Conservation (phyloP, 37 sponge, comb jelly and placozoan genomes). For the Eunapius fragilis region DNA sequence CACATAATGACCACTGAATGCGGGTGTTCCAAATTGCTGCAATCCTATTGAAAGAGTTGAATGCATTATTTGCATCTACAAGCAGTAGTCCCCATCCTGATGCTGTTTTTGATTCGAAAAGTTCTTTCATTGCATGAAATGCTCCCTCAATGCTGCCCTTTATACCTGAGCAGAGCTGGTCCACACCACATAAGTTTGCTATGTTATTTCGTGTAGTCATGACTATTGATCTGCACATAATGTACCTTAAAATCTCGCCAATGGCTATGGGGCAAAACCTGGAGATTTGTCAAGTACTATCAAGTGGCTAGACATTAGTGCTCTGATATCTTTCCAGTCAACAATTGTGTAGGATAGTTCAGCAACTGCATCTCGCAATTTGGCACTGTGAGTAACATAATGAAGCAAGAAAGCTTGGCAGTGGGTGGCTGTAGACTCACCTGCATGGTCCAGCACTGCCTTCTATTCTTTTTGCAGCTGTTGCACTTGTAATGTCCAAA, state of each 20-base stretch:
- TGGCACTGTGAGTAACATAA: conserved; percentile 21
- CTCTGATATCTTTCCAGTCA: neutral
- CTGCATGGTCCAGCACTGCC: conserved; percentile 38
- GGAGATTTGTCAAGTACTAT: conserved; percentile 15
- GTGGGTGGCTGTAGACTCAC: conserved; percentile 13
- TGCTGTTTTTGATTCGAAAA: conserved; percentile 29
- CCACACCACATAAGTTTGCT: conserved; percentile 16
- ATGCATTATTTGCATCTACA: conserved; percentile 32
- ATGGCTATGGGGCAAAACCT: conserved; percentile 27
- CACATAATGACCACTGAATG: conserved; percentile 29
- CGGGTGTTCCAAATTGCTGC: conserved; percentile 20
- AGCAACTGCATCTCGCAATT: conserved; percentile 25
- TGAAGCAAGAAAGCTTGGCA: conserved; percentile 25
- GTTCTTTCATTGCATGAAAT: conserved; percentile 35
- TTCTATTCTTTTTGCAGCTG: conserved; percentile 7
- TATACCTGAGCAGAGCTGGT: conserved; percentile 27
- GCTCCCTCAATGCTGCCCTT: conserved; percentile 49
- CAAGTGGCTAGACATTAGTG: conserved; percentile 5
- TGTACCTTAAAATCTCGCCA: conserved; percentile 17
- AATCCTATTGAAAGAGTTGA: conserved; percentile 13
- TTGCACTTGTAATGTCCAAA: conserved; percentile 19
- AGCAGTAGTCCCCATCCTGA: conserved; percentile 50
- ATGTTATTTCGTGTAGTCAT: conserved; percentile 23
- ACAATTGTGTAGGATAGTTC: conserved; percentile 23
- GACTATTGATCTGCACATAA: conserved; percentile 18